These are phyloP conservation scores for Anguilla obscura DNA, from an alignment of 2,797 vertebrate genomes.

Conservation along the genomic window DNA sequence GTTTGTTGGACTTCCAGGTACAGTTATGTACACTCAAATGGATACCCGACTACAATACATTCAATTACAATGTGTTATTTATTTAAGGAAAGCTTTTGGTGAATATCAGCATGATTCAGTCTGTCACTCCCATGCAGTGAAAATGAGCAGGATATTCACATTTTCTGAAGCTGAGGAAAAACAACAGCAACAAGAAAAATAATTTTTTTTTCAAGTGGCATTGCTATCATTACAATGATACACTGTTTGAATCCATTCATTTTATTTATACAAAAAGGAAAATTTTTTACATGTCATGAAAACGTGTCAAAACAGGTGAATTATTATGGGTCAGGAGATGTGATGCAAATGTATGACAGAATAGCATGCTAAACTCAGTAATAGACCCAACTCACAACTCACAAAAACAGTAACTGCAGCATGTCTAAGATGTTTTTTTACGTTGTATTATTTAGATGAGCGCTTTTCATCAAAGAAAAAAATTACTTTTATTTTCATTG, in stretches of 20 bases:
- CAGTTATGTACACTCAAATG: background rate
- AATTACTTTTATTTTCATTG: no score
- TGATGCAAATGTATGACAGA: background rate
- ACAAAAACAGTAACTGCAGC: background rate
- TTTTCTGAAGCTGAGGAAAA: background rate
- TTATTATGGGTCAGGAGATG: background rate
- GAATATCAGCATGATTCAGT: background rate
- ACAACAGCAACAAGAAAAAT: background rate
- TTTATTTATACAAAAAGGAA: background rate
- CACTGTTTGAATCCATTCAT: background rate
- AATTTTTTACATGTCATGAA: background rate
- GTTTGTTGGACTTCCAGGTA: background rate
- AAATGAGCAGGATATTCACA: background rate
- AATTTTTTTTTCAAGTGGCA: background rate
- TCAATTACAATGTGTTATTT: conserved; percentile 22
- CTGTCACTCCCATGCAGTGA: background rate
- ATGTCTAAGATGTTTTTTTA: background rate
- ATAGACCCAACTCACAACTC: no score
- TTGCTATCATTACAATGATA: background rate
- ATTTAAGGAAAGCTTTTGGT: background rate
- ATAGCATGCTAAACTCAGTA: background rate
- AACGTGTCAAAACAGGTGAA: background rate
- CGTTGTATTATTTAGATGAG: conserved; percentile 15
- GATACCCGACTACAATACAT: background rate
- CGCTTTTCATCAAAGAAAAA: background rate